Percentiles rank a stretch among this genome's conserved stretches.
These are phyloP conservation scores for Heliornis fulica DNA, from an alignment of 2,113 vertebrate genomes.

Conservation along the genomic window DNA sequence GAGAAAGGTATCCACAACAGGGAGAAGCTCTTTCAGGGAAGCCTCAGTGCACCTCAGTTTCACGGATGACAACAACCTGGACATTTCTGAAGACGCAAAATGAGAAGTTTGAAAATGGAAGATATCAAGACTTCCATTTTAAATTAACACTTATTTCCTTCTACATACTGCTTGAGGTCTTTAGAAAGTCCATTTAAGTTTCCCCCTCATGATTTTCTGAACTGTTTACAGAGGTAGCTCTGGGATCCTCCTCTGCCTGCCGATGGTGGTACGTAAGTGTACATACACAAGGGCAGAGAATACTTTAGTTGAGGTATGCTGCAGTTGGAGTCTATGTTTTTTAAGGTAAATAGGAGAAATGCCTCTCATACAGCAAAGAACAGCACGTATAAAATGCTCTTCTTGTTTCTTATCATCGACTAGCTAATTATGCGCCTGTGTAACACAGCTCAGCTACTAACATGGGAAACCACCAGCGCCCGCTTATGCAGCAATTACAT, in stretches of 20 bases:
- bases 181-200: background rate
- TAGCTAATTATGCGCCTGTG: background rate
- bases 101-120: background rate
- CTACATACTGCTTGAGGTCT: background rate
- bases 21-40: background rate
- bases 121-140: background rate
- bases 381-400: background rate
- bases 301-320: background rate
- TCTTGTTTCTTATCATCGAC: fast-evolving
- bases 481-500: background rate
- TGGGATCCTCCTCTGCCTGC: background rate
- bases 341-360: background rate
- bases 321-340: background rate
- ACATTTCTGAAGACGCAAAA: background rate
- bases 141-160: background rate
- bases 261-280: fast-evolving
- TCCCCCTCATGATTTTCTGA: background rate
- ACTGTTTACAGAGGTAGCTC: background rate
- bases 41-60: background rate
- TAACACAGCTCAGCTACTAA: background rate
- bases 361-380: background rate
- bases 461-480: fast-evolving
- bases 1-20: background rate
- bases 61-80: background rate
- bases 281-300: background rate